phyloP scores from a whole-genome alignment of 2,888 invertebrate species.

The Carpatolechia fugitivella region DNA sequence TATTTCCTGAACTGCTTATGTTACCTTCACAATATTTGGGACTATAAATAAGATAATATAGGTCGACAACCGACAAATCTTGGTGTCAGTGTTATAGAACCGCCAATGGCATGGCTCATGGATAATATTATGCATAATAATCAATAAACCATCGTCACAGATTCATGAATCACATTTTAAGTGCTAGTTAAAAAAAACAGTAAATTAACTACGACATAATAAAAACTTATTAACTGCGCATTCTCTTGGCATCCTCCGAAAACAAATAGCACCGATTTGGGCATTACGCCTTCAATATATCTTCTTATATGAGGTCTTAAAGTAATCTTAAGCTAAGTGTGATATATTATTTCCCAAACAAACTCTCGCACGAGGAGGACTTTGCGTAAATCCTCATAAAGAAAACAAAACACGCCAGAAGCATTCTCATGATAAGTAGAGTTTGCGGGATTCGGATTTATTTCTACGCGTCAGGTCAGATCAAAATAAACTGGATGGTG shows the following conservation, averaged over 20 bases:
- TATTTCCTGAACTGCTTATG: no score
- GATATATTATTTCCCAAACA: slow-evolving; percentile 65
- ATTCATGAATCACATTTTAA: no score
- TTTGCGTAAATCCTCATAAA: slow-evolving; percentile 44
- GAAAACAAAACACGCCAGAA: slow-evolving; percentile 44
- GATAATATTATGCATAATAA: no score
- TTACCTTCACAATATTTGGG: no score
- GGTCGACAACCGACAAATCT: no score
- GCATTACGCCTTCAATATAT: slow-evolving; percentile 59
- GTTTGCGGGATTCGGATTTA: slow-evolving; percentile 5
- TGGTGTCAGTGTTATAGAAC: no score
- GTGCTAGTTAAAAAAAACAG: background rate
- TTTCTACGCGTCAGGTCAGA: background rate
- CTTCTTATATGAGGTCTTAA: slow-evolving; percentile 54
- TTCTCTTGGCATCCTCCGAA: slow-evolving; percentile 34
- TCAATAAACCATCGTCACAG: no score
- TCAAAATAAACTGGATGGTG: no score
- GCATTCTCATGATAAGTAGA: slow-evolving; percentile 35
- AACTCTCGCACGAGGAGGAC: slow-evolving; percentile 43
- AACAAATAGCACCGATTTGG: slow-evolving; percentile 41
- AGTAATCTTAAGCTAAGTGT: slow-evolving; percentile 65
- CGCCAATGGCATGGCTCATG: no score
- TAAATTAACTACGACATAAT: background rate
- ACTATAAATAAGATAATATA: no score
- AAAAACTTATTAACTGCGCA: slow-evolving; percentile 8